These are phyloP conservation scores for Steinernema scapterisci DNA, from an alignment of 2,888 invertebrate genomes.

Conservation along the genomic window DNA sequence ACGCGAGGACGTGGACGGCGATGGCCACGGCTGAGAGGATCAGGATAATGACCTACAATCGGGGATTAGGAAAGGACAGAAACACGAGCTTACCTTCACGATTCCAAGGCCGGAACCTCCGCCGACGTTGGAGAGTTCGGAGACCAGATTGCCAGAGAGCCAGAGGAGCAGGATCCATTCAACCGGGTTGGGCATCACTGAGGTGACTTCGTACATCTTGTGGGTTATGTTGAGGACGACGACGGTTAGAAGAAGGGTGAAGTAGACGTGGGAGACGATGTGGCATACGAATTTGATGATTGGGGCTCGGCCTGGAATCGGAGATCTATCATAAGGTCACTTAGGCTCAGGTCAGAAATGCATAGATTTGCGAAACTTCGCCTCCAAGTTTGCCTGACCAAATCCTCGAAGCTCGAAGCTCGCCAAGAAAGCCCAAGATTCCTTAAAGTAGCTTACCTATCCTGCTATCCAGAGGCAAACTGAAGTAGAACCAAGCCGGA, in stretches of 20 bases:
- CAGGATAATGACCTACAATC: slow-evolving; percentile 60
- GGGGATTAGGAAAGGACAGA: no score
- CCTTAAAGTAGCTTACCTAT: slow-evolving; percentile 49
- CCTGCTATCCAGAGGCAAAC: slow-evolving; percentile 62
- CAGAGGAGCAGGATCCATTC: slow-evolving; percentile 65
- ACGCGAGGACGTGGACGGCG: slow-evolving; percentile 66
- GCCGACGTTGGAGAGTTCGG: slow-evolving; percentile 95
- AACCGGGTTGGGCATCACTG: slow-evolving; percentile 62
- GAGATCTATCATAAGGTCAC: no score
- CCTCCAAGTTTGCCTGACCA: no score
- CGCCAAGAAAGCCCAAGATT: no score
- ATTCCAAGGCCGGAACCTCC: slow-evolving; percentile 78
- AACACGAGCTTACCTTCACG: slow-evolving; percentile 63
- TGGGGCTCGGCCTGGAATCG: slow-evolving; percentile 82
- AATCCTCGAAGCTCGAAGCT: no score
- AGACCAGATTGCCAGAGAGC: slow-evolving; percentile 75
- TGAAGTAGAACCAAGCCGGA: slow-evolving; percentile 76
- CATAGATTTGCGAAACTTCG: background rate
- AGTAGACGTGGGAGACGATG: slow-evolving; percentile 94
- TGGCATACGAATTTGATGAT: slow-evolving; percentile 99
- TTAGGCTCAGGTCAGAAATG: slow-evolving; percentile 8
- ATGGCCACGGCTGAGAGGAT: slow-evolving; percentile 63
- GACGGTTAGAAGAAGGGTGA: slow-evolving; percentile 84
- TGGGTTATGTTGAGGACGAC: slow-evolving; percentile 65
- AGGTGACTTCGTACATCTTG: slow-evolving; percentile 60